Evolutionary conservation across 2,888 invertebrate genomes (phyloP).

Genomic region (Ctenicera cuprea): DNA sequence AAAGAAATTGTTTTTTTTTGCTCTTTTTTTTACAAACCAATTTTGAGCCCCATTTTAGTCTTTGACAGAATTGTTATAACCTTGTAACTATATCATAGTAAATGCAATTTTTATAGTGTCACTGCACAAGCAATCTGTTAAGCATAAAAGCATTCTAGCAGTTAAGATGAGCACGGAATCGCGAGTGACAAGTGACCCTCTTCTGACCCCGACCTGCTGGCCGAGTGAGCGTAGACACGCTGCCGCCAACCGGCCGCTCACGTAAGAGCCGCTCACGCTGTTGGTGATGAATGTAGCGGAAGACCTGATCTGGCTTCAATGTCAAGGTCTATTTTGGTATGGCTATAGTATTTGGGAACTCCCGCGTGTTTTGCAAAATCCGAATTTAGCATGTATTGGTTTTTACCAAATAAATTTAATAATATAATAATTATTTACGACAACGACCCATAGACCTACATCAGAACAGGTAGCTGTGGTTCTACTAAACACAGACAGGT

Average conservation of each 20-base stretch:
- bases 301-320: constrained; percentile 22
- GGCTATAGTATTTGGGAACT: neutral
- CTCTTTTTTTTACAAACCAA: too few relatives aligned
- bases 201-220: constrained; percentile 56
- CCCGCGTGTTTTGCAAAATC: constrained; percentile 5
- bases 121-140: too few relatives aligned
- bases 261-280: constrained; percentile 45
- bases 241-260: constrained; percentile 47
- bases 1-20: too few relatives aligned
- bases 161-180: constrained; percentile 16
- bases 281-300: constrained; percentile 24
- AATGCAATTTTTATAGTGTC: too few relatives aligned
- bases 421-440: neutral
- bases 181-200: constrained; percentile 46
- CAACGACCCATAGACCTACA: constrained; percentile 15
- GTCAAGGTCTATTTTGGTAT: constrained; percentile 37
- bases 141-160: too few relatives aligned
- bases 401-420: neutral
- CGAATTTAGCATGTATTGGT: neutral
- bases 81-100: too few relatives aligned
- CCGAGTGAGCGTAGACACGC: constrained; percentile 57
- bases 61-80: too few relatives aligned
- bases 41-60: too few relatives aligned
- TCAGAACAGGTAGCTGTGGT: neutral
- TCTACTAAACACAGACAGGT: neutral